phyloP scores from a whole-genome alignment of 2,888 invertebrate genomes.

The Eilema caniola region DNA sequence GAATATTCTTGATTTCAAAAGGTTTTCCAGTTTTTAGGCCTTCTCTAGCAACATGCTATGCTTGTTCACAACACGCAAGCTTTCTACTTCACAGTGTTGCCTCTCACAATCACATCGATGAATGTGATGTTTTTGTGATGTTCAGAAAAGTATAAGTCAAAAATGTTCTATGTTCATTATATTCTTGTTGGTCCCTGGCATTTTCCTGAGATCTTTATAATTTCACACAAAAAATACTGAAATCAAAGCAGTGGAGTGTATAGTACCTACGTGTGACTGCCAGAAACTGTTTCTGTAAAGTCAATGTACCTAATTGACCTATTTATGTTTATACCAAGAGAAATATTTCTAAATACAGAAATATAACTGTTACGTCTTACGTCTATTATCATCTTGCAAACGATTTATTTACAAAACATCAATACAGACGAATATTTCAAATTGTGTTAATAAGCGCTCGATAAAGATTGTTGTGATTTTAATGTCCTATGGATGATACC shows the following conservation, averaged over 20 bases:
- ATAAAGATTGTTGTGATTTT: not conserved
- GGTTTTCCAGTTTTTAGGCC: not conserved
- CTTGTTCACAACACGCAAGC: conserved; percentile 50
- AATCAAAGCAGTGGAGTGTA: too few species aligned
- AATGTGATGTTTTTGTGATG: conserved; percentile 16
- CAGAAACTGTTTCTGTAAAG: too few species aligned
- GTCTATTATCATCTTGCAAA: not conserved
- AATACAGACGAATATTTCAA: not conserved
- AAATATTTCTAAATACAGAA: too few species aligned
- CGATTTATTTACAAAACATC: not conserved
- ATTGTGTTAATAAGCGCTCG: not conserved
- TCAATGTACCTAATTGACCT: too few species aligned
- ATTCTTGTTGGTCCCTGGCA: too few species aligned
- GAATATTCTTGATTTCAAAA: not conserved
- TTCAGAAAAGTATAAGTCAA: not conserved
- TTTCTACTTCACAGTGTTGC: conserved; percentile 29
- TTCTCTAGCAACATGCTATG: conserved; percentile 29
- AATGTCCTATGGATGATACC: not conserved
- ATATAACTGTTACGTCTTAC: not conserved
- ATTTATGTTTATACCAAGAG: too few species aligned
- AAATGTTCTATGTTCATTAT: too few species aligned
- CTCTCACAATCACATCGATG: conserved; percentile 45
- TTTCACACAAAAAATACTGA: too few species aligned
- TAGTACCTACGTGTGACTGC: too few species aligned
- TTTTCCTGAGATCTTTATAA: too few species aligned